Evolutionary conservation across 2,113 vertebrate genomes (phyloP), one percentile per base, ranked within the genome.

Genomic region (Semicossyphus pulcher): DNA sequence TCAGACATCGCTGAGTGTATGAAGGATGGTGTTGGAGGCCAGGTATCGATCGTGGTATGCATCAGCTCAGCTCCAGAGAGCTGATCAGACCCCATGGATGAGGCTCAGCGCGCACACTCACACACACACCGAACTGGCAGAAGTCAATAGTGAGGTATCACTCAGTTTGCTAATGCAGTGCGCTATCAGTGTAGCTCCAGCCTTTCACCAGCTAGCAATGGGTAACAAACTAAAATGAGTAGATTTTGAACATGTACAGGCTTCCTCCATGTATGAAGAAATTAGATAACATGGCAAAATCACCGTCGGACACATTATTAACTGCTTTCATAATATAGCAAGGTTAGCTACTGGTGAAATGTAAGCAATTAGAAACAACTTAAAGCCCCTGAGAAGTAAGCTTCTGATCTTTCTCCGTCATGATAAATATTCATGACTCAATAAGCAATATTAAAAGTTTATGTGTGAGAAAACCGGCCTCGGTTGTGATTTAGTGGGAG

Each of bases 51-150:
- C 31, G 49, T 2, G 34, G 72, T 60, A 31, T 51, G 76, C 84
- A 82, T 82, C 72, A 65, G 63, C 75, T 78, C 49, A 63, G 77
- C 85, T 82, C 86, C 11, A 25, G 85, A 85, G 88, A 82, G 69
- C 58, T 82, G 83, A 90, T 87, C 80, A 65, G 83, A 78, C 5
- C 59, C 49, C 72, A 66, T 68, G 61, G 58, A 89, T 78, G 67
- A 85, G 32, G 44, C 68, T 68, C 60, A 15, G 31, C 72, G 3
- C 18, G 15, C 39, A 1, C 41, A 10, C 49, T 6, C 51, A 26
- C 72, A 14, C 61, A 53, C 44, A 29, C 54, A 34, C 21, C 31
- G 57, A 34, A 57, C 54, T 69, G 49, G 59, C 11, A 2, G 16
- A 11, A 74, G 70, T 87, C 86, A 66, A 84, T 83, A 76, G 67